Percentiles rank a stretch among this genome's conserved stretches.
Evolutionary conservation across 2,797 vertebrate genomes (phyloP).

Genomic region (Eremophila alpestris): DNA sequence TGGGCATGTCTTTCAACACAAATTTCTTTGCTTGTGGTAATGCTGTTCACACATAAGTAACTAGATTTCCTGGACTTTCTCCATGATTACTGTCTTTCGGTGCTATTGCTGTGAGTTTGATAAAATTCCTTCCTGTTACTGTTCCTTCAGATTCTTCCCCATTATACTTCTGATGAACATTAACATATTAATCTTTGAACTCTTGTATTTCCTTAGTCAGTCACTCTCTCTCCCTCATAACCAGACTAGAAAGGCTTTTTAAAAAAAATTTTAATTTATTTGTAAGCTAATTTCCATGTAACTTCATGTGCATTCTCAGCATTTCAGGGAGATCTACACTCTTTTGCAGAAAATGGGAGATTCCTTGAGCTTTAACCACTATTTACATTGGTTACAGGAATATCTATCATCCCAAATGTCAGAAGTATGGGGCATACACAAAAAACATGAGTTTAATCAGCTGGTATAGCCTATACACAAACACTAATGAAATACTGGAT

Average conservation of each 20-base stretch:
- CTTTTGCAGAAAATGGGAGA: not conserved
- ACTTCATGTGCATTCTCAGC: not conserved
- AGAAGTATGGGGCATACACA: not conserved
- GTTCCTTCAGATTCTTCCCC: not conserved
- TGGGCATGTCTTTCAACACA: not conserved
- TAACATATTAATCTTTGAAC: not conserved
- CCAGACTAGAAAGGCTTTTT: not conserved
- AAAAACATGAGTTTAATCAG: not conserved
- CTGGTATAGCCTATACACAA: not conserved
- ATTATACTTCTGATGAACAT: not conserved
- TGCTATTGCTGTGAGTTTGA: not conserved
- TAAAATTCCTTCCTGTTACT: not conserved
- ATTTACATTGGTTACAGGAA: not conserved
- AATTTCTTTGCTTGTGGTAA: not conserved
- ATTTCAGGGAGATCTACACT: not conserved
- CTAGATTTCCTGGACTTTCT: not conserved
- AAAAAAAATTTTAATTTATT: not conserved
- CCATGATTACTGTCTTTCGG: not conserved
- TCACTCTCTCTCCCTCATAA: not conserved
- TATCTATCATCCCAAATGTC: constrained; percentile 1
- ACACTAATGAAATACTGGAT: not conserved
- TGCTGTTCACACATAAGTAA: not conserved
- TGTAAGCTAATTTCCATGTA: not conserved
- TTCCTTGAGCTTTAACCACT: not conserved
- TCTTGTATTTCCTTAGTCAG: not conserved